phyloP scores from a whole-genome alignment of 2,888 invertebrate species.

The Drosophila paranaensis region DNA sequence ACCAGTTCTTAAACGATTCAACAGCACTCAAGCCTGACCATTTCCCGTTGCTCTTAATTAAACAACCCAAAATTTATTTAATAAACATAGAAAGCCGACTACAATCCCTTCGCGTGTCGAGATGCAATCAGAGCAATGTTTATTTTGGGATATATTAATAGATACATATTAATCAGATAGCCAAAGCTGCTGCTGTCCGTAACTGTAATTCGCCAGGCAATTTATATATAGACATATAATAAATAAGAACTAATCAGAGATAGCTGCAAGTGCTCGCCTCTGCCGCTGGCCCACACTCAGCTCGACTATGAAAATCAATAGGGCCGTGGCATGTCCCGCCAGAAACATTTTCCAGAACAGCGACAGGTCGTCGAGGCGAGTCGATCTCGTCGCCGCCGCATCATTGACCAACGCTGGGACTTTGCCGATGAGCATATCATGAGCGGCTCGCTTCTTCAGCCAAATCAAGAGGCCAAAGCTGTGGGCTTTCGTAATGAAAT shows the following conservation, averaged over 20 bases:
- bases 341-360: neutral
- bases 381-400: rapidly evolving
- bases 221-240: constrained; percentile 1
- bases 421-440: neutral
- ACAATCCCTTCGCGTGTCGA: neutral
- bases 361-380: neutral
- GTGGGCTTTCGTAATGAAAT: constrained; percentile 9
- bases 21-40: too few species aligned
- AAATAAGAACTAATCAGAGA: neutral
- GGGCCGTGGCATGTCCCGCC: rapidly evolving
- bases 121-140: constrained; percentile 6
- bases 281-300: neutral
- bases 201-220: neutral
- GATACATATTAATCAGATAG: neutral
- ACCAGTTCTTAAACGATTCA: too few species aligned
- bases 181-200: neutral
- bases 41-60: too few species aligned
- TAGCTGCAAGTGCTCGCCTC: neutral
- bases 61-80: too few species aligned
- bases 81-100: neutral
- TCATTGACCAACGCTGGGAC: neutral
- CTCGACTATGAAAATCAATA: constrained; percentile 29
- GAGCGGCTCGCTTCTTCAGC: neutral
- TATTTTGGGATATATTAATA: neutral
- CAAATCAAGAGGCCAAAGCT: neutral